Conservation (phyloP, 2,888 invertebrate genomes). For the Eledone cirrhosa region DNA sequence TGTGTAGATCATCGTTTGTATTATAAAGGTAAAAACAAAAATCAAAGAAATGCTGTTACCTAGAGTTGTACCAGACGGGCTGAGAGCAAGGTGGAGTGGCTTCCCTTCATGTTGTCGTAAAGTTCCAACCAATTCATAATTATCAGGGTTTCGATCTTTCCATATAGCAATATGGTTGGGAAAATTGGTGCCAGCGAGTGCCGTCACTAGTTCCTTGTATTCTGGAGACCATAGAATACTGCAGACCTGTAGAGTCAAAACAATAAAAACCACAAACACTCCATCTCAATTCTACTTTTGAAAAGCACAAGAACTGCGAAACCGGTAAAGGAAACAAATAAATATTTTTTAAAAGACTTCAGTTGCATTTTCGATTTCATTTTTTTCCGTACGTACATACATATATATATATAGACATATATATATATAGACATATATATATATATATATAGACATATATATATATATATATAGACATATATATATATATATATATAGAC, state of each 20-base stretch:
- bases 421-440: no score
- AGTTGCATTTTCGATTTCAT: no score
- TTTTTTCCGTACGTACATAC: no score
- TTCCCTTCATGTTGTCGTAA: slow-evolving; percentile 44
- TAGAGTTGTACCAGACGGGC: slow-evolving; percentile 47
- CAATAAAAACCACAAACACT: neutral
- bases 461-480: no score
- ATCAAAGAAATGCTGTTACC: slow-evolving; percentile 35
- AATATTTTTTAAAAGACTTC: no score
- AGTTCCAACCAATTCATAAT: slow-evolving; percentile 42
- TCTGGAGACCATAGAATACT: slow-evolving; percentile 49
- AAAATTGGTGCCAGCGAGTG: slow-evolving; percentile 42
- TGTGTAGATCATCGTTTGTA: neutral
- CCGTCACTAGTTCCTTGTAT: slow-evolving; percentile 50
- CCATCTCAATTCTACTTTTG: neutral
- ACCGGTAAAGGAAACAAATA: no score
- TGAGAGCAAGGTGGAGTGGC: slow-evolving; percentile 47
- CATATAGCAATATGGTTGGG: slow-evolving; percentile 50
- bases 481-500: no score
- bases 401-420: no score
- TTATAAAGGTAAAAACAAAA: neutral
- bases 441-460: no score
- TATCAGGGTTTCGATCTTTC: slow-evolving; percentile 38
- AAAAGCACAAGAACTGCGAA: no score
- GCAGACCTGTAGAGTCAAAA: slow-evolving; percentile 41